Conservation (phyloP, 2,797 vertebrate species). For the Sebastes paucispinis region DNA sequence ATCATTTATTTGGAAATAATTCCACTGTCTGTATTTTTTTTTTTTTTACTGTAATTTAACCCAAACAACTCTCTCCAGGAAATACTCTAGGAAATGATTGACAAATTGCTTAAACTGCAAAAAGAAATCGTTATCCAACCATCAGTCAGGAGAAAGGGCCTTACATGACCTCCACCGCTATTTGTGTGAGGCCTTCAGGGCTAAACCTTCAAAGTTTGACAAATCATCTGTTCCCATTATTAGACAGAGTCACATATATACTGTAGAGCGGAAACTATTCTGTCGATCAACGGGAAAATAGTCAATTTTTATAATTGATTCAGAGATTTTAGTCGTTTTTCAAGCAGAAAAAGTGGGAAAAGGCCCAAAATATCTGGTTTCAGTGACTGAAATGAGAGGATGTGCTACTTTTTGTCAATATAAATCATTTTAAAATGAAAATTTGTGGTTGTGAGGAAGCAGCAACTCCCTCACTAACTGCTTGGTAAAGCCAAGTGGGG, state of each 20-base stretch:
- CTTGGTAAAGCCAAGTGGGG: too few relatives aligned
- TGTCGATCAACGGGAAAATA: too few relatives aligned
- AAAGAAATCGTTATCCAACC: not conserved
- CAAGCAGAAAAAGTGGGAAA: not conserved
- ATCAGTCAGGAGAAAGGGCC: not conserved
- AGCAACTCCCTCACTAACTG: too few relatives aligned
- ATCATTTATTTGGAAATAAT: not conserved
- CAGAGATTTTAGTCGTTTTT: too few relatives aligned
- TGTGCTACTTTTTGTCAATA: not conserved
- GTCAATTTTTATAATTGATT: too few relatives aligned
- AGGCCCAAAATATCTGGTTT: not conserved
- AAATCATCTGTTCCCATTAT: not conserved
- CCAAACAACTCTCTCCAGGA: not conserved
- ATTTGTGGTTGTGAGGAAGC: not conserved
- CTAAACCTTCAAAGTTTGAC: not conserved
- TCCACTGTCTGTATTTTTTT: not conserved
- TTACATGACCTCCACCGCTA: not conserved
- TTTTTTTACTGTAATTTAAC: not conserved
- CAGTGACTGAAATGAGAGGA: too few relatives aligned
- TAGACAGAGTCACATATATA: not conserved
- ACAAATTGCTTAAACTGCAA: not conserved
- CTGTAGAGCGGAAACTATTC: too few relatives aligned
- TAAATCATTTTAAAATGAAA: not conserved
- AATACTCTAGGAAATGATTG: not conserved
- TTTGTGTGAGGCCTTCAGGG: not conserved